Conservation (phyloP, 2,888 invertebrate genomes). For the Parasteatoda lunata region DNA sequence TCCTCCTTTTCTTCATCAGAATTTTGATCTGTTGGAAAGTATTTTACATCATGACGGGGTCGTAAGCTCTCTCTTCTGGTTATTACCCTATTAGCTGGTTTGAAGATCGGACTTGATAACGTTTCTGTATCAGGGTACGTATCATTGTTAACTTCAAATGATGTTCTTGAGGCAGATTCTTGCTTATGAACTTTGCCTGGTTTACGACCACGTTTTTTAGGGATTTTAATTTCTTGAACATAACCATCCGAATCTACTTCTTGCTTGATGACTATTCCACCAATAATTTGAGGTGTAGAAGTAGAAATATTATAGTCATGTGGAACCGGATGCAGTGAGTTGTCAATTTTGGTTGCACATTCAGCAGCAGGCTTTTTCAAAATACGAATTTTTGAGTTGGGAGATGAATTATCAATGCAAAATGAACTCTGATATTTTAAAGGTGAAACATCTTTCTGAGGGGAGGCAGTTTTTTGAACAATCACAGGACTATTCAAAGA, state of each 20-base stretch:
- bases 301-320: background rate
- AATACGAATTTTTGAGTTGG: background rate
- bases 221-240: background rate
- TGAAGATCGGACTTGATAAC: background rate
- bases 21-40: background rate
- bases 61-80: background rate
- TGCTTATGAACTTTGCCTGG: background rate
- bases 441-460: constrained; percentile 21
- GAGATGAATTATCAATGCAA: background rate
- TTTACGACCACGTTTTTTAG: background rate
- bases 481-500: constrained; percentile 11
- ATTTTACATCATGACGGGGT: constrained; percentile 2
- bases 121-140: background rate
- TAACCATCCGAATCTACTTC: background rate
- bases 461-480: background rate
- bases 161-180: background rate
- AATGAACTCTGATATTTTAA: constrained; percentile 12
- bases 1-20: background rate
- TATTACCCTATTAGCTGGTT: background rate
- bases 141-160: background rate
- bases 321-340: background rate
- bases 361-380: background rate
- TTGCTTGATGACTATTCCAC: background rate
- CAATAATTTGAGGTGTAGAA: background rate
- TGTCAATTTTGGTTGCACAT: background rate